Evolutionary conservation across 2,888 invertebrate genomes (phyloP).

Genomic region (Tipula vernalis): DNA sequence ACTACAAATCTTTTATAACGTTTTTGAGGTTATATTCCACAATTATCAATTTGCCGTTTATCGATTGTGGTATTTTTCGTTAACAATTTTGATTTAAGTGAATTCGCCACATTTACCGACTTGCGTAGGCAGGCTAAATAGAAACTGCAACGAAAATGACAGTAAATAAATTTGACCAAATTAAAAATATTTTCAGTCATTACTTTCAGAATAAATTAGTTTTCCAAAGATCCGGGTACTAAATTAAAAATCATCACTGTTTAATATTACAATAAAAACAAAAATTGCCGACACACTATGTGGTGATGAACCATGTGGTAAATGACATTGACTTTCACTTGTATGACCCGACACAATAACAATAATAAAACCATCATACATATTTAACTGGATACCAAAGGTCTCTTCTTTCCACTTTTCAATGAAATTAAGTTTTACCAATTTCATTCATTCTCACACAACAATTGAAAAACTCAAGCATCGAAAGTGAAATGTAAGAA

Average conservation of each 20-base stretch:
- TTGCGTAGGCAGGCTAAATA: no score
- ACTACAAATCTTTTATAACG: no score
- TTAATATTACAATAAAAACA: background rate
- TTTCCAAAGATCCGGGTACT: background rate
- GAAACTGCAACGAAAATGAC: no score
- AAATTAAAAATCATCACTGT: background rate
- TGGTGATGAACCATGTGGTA: background rate
- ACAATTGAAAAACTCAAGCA: background rate
- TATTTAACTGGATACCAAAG: background rate
- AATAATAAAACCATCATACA: background rate
- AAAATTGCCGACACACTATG: background rate
- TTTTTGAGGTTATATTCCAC: no score
- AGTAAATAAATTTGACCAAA: no score
- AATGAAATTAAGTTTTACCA: background rate
- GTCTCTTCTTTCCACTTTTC: background rate
- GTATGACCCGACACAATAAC: background rate
- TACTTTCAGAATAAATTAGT: background rate
- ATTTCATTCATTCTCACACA: background rate
- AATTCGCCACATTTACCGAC: no score
- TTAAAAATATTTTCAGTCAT: no score
- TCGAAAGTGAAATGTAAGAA: background rate
- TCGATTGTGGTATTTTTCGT: no score
- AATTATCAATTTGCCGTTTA: no score
- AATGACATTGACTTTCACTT: background rate
- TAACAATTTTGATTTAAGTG: no score